Conservation (phyloP, 1,140 invertebrate species). For the Agrilus planipennis region DNA sequence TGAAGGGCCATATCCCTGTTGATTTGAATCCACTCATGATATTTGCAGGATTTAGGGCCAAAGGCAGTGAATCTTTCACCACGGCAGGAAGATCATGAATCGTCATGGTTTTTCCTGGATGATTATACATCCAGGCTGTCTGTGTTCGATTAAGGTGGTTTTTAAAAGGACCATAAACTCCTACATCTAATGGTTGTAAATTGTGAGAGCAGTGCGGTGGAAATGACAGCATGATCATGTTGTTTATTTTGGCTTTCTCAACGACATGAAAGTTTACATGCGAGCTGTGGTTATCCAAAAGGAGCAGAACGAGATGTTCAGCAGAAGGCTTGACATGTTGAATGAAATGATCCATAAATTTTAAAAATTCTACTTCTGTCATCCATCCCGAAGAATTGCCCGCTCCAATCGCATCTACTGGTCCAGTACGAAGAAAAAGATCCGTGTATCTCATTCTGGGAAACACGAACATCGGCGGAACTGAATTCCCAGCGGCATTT, state of each 20-base stretch:
- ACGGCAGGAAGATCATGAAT: background rate
- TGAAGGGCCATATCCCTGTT: conserved; percentile 18
- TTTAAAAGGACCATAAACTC: conserved; percentile 20
- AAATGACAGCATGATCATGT: conserved; percentile 18
- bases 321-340: conserved; percentile 9
- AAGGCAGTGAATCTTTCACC: background rate
- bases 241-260: conserved; percentile 17
- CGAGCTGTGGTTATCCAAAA: conserved; percentile 14
- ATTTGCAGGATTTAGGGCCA: conserved; percentile 19
- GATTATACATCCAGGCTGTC: conserved; percentile 13
- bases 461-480: conserved; percentile 9
- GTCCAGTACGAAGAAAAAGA: conserved; percentile 11
- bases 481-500: conserved; percentile 2
- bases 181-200: conserved; percentile 29
- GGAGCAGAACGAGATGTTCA: conserved; percentile 11
- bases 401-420: conserved; percentile 22
- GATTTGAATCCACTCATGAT: conserved; percentile 1
- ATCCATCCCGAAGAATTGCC: conserved; percentile 27
- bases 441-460: conserved; percentile 8
- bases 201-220: conserved; percentile 30
- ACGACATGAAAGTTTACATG: conserved; percentile 11
- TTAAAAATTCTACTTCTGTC: conserved; percentile 16
- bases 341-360: conserved; percentile 25
- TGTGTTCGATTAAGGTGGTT: conserved; percentile 15
- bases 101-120: conserved; percentile 13